Percentiles rank a stretch among this genome's conserved stretches.
These are phyloP conservation scores for Taenioides sp. DNA, from an alignment of 2,797 vertebrate genomes.

Conservation along the genomic window DNA sequence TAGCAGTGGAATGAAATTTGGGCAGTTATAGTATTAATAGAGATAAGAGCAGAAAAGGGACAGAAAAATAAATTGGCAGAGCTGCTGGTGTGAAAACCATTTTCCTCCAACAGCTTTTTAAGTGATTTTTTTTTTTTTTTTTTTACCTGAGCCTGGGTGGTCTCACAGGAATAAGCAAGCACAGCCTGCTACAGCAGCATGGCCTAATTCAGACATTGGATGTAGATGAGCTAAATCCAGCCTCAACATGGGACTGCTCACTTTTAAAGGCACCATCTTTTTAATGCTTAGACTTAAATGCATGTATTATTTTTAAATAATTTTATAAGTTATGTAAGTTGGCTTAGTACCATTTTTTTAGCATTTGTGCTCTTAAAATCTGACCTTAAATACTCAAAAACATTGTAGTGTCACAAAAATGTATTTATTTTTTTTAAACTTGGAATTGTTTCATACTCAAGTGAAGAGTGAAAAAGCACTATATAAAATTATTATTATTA, in stretches of 20 bases:
- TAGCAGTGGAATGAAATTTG: conserved; percentile 9
- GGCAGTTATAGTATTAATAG: conserved; percentile 7
- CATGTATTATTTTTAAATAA: not conserved
- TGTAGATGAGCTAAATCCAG: conserved; percentile 63
- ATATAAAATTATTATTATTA: too few relatives aligned
- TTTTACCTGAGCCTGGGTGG: conserved; percentile 49
- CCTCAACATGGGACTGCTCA: conserved; percentile 48
- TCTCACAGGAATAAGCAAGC: conserved; percentile 49
- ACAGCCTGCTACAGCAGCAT: conserved; percentile 55
- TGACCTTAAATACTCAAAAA: too few relatives aligned
- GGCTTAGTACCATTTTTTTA: not conserved
- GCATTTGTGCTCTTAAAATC: not conserved
- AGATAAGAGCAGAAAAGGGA: conserved; percentile 7
- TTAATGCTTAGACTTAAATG: conserved; percentile 28
- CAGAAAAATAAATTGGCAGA: conserved; percentile 39
- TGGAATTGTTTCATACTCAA: too few relatives aligned
- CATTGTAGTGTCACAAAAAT: not conserved
- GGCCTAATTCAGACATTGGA: conserved; percentile 60
- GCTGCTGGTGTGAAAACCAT: conserved; percentile 28
- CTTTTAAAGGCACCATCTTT: conserved; percentile 57
- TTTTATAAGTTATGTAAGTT: not conserved
- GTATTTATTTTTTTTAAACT: too few relatives aligned
- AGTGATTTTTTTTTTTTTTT: conserved; percentile 14
- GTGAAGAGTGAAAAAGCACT: too few relatives aligned
- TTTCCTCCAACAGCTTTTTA: conserved; percentile 17